phyloP scores from a whole-genome alignment of 1,140 invertebrate species.

The Sycobia sp. region DNA sequence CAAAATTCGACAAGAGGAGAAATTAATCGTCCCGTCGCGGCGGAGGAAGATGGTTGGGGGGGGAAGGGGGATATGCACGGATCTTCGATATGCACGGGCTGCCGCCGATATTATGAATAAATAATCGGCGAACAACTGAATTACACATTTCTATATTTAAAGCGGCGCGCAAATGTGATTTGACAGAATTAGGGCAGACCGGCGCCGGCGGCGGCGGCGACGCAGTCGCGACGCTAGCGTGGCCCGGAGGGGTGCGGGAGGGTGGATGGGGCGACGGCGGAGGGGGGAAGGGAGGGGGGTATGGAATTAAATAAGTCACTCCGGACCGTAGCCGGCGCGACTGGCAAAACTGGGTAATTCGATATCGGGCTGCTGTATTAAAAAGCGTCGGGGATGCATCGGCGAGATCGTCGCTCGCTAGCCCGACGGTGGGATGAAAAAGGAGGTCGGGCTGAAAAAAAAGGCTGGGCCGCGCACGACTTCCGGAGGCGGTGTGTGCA shows the following conservation, averaged over 20 bases:
- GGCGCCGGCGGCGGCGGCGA: slow-evolving; percentile 39
- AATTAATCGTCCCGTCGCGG: not conserved
- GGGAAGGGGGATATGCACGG: too few species aligned
- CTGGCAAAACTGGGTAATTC: slow-evolving; percentile 53
- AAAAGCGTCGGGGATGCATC: slow-evolving; percentile 44
- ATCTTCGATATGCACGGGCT: too few species aligned
- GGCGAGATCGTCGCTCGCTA: not conserved
- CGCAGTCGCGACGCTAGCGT: slow-evolving; percentile 47
- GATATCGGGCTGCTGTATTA: slow-evolving; percentile 48
- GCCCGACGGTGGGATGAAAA: too few species aligned
- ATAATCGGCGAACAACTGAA: slow-evolving; percentile 22
- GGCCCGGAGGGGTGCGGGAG: too few species aligned
- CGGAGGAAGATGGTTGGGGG: not conserved
- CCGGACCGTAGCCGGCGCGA: slow-evolving; percentile 35
- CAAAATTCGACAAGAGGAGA: not conserved
- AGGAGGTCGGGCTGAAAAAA: too few species aligned
- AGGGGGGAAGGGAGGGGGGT: too few species aligned
- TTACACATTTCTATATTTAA: slow-evolving; percentile 50
- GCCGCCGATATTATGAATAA: too few species aligned
- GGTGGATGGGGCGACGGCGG: too few species aligned
- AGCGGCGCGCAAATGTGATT: slow-evolving; percentile 46
- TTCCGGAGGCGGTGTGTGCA: too few species aligned
- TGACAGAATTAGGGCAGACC: slow-evolving; percentile 57
- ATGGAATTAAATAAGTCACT: slow-evolving; percentile 58
- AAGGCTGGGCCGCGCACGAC: too few species aligned